Conservation (phyloP, 1,140 invertebrate species). For the Calliopsis andreniformis region DNA sequence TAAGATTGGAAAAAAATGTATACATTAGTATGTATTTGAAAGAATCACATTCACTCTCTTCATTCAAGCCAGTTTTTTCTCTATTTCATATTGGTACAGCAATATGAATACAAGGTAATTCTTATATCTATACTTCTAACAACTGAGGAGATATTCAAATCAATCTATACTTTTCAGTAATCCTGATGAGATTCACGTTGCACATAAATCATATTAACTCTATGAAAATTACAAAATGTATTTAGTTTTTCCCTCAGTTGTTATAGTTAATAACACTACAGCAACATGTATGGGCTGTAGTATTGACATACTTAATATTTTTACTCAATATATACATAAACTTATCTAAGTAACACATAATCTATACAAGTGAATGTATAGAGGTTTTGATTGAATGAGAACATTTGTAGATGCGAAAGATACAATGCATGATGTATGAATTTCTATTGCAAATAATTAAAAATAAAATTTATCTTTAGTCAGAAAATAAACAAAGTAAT, state of each 20-base stretch:
- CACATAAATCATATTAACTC: neutral
- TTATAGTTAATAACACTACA: conserved; percentile 25
- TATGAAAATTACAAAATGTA: neutral
- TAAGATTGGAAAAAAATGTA: conserved; percentile 81
- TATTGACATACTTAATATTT: conserved; percentile 20
- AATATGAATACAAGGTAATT: conserved; percentile 35
- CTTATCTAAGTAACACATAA: conserved; percentile 15
- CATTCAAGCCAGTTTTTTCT: conserved; percentile 68
- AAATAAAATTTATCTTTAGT: neutral
- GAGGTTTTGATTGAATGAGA: neutral
- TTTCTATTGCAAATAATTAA: neutral
- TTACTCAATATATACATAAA: conserved; percentile 6
- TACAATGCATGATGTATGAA: conserved; percentile 4
- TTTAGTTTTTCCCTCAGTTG: conserved; percentile 4
- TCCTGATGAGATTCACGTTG: neutral
- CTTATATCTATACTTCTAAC: conserved; percentile 25
- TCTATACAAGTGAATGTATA: neutral
- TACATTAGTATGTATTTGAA: conserved; percentile 79
- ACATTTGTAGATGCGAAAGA: conserved; percentile 1
- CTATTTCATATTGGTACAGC: conserved; percentile 27
- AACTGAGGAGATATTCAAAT: conserved; percentile 4
- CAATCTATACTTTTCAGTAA: neutral
- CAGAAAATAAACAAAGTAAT: neutral
- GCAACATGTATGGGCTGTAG: conserved; percentile 22
- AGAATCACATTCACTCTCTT: conserved; percentile 74